These are phyloP conservation scores for Dicycla oo DNA, from an alignment of 2,888 invertebrate genomes.

Conservation along the genomic window DNA sequence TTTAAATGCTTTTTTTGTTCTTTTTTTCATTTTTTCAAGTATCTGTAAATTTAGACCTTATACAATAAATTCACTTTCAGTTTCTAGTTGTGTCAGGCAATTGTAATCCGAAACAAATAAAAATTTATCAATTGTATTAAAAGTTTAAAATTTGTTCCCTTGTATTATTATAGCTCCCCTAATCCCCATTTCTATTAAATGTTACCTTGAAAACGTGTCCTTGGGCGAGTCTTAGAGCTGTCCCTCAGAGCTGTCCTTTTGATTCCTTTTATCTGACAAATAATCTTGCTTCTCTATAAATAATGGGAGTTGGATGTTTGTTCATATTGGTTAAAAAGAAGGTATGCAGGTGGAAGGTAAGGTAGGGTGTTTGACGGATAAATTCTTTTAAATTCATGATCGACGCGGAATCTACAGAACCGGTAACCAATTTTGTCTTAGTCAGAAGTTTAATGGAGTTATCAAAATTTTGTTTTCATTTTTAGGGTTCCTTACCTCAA, in stretches of 20 bases:
- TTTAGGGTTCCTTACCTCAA: no score
- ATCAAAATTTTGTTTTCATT: no score
- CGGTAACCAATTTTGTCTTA: background rate
- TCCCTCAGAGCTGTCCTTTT: conserved; percentile 15
- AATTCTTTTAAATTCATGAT: background rate
- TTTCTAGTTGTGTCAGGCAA: no score
- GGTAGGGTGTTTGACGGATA: background rate
- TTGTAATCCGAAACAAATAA: no score
- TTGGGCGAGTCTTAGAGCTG: conserved; percentile 28
- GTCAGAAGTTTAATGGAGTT: no score
- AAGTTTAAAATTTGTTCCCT: no score
- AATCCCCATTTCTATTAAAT: conserved; percentile 12
- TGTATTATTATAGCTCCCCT: no score
- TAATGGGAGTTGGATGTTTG: background rate
- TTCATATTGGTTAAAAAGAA: background rate
- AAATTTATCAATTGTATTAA: no score
- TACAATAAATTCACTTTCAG: no score
- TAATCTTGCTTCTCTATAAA: conserved; percentile 12
- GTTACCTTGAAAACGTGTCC: conserved; percentile 34
- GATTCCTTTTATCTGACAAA: conserved; percentile 30
- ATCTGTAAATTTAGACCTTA: no score
- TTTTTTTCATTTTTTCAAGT: no score
- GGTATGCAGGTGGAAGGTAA: background rate
- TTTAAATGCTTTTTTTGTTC: no score
- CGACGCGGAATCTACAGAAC: background rate